Evolutionary conservation across 2,888 invertebrate genomes (phyloP).

Genomic region (Lasioglossum figueresi): DNA sequence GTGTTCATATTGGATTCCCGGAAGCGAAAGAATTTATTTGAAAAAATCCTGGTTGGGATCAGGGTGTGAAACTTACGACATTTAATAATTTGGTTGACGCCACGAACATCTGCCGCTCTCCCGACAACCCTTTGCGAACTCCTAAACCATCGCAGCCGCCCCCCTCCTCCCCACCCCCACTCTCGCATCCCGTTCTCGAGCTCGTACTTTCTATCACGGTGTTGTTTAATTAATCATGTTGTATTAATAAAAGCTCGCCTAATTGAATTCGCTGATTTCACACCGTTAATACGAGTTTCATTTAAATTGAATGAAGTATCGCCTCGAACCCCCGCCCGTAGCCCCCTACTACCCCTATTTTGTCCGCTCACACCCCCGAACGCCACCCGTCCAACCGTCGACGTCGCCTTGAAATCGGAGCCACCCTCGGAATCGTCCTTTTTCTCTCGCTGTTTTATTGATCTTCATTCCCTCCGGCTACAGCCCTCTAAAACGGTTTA

Average conservation of each 20-base stretch:
- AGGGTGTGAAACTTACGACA: constrained; percentile 75
- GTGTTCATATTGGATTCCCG: background rate
- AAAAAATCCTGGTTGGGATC: constrained; percentile 48
- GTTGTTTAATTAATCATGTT: constrained; percentile 83
- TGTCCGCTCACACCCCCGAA: constrained; percentile 59
- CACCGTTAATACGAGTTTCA: constrained; percentile 81
- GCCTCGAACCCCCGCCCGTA: constrained; percentile 42
- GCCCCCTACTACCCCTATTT: constrained; percentile 42
- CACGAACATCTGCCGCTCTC: constrained; percentile 81
- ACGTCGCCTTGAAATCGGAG: constrained; percentile 73
- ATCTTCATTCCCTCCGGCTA: constrained; percentile 80
- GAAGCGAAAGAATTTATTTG: constrained; percentile 52
- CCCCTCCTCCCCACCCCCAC: constrained; percentile 7
- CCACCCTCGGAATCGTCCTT: constrained; percentile 76
- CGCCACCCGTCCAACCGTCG: constrained; percentile 40
- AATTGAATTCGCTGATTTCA: constrained; percentile 81
- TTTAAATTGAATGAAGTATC: constrained; percentile 80
- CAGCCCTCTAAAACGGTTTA: constrained; percentile 75
- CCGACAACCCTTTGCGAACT: constrained; percentile 72
- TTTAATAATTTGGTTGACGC: constrained; percentile 82
- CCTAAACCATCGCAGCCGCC: constrained; percentile 69
- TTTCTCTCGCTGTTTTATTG: constrained; percentile 81
- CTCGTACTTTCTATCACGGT: constrained; percentile 42
- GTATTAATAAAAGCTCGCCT: constrained; percentile 81
- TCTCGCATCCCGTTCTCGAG: constrained; percentile 20